Conservation (phyloP, 2,888 invertebrate species). For the Phaedon cochleariae region DNA sequence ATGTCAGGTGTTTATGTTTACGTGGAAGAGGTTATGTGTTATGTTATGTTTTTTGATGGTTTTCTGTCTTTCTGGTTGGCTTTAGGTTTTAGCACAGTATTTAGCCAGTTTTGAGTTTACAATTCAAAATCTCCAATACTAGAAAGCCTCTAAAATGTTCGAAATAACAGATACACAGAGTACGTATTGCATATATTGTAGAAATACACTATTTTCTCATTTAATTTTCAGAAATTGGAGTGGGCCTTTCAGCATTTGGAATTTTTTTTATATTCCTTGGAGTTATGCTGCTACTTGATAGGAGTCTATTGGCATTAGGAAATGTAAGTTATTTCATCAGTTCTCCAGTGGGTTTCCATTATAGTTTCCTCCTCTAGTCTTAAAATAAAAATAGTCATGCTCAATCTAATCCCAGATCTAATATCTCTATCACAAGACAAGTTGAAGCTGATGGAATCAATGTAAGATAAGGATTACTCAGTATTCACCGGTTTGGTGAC, state of each 20-base stretch:
- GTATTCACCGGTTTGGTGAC: no score
- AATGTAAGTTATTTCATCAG: constrained; percentile 79
- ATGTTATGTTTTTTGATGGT: not conserved
- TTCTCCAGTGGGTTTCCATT: no score
- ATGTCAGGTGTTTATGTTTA: not conserved
- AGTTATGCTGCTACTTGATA: constrained; percentile 92
- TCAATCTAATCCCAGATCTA: no score
- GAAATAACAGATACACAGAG: constrained; percentile 86
- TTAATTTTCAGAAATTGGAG: constrained; percentile 87
- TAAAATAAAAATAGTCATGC: no score
- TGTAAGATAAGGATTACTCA: no score
- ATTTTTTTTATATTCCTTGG: constrained; percentile 95
- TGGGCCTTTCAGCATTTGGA: constrained; percentile 96
- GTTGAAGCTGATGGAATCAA: no score
- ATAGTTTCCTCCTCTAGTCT: no score
- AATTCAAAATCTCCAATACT: not conserved
- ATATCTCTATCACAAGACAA: no score
- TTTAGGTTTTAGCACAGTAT: not conserved
- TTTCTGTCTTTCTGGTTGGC: no score
- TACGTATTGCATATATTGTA: constrained; percentile 62
- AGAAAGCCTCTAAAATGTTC: constrained; percentile 69
- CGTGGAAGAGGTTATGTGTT: constrained; percentile 17
- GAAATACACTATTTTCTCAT: constrained; percentile 28
- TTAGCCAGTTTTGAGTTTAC: no score
- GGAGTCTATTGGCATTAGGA: constrained; percentile 97